phyloP scores from a whole-genome alignment of 2,797 vertebrate species.

The Eulemur mongoz region DNA sequence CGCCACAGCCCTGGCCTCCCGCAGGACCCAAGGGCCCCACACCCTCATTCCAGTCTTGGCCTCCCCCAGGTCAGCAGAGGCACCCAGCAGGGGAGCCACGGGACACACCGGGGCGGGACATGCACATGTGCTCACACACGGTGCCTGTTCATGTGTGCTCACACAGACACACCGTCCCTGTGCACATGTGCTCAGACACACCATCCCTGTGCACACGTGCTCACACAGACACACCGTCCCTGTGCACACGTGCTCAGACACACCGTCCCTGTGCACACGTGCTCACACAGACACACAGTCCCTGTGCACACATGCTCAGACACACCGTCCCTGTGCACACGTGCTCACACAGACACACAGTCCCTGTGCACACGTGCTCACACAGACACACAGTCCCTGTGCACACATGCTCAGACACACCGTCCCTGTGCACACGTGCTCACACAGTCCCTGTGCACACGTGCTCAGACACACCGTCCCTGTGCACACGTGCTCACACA shows the following conservation, averaged over 20 bases:
- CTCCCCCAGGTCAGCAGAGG: too few relatives aligned
- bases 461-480: neutral
- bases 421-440: neutral
- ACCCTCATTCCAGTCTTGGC: fast-evolving
- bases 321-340: neutral
- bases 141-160: neutral
- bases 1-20: too few relatives aligned
- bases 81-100: fast-evolving
- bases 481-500: neutral
- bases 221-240: neutral
- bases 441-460: neutral
- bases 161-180: neutral
- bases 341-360: too few relatives aligned
- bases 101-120: fast-evolving
- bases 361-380: neutral
- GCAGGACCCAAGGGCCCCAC: neutral
- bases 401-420: neutral
- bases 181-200: neutral
- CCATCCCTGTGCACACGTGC: too few relatives aligned
- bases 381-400: too few relatives aligned
- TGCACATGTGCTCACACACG: neutral
- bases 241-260: too few relatives aligned
- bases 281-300: fast-evolving
- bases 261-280: fast-evolving
- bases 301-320: neutral